These are phyloP conservation scores for Nasonia vitripennis DNA, from an alignment of 1,140 invertebrate genomes.

Conservation along the genomic window DNA sequence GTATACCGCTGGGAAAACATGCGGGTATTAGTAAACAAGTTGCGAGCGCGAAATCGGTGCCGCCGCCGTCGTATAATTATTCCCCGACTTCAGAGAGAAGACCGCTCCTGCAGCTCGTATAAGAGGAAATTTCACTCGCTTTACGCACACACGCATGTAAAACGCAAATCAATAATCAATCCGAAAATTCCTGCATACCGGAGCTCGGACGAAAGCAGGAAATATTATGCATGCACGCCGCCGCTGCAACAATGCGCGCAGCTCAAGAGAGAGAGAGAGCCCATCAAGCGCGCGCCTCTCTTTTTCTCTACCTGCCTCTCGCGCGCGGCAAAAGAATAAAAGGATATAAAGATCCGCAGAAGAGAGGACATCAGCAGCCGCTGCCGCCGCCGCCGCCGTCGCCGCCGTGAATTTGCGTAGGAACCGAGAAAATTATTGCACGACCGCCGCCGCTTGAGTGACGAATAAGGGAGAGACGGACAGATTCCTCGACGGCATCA, in stretches of 20 bases:
- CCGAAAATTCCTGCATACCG: conserved; percentile 15
- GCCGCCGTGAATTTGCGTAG: conserved; percentile 40
- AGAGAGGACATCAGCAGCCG: not conserved
- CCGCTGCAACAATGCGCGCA: not conserved
- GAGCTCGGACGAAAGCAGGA: conserved; percentile 17
- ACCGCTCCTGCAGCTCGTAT: not conserved
- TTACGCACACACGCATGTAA: not conserved
- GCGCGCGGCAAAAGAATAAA: not conserved
- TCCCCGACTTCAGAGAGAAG: not conserved
- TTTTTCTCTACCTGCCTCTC: too few relatives aligned
- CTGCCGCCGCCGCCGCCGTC: not conserved
- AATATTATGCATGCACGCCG: conserved; percentile 33
- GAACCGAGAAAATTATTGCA: conserved; percentile 32
- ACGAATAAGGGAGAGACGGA: conserved; percentile 23
- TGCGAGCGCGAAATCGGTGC: not conserved
- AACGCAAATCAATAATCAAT: not conserved
- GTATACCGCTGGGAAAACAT: conserved; percentile 28
- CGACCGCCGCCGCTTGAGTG: conserved; percentile 3
- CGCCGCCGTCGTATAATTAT: not conserved
- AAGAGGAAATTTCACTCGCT: not conserved
- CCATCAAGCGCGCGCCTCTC: not conserved
- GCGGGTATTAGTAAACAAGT: conserved; percentile 32
- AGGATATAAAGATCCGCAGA: not conserved
- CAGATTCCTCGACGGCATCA: conserved; percentile 2
- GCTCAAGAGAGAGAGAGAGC: not conserved